A percentile compares a stretch with the other conserved stretches of the same genome.
phyloP scores from a whole-genome alignment of 2,888 invertebrate genomes.

The Ptycholaimellus sp. region DNA sequence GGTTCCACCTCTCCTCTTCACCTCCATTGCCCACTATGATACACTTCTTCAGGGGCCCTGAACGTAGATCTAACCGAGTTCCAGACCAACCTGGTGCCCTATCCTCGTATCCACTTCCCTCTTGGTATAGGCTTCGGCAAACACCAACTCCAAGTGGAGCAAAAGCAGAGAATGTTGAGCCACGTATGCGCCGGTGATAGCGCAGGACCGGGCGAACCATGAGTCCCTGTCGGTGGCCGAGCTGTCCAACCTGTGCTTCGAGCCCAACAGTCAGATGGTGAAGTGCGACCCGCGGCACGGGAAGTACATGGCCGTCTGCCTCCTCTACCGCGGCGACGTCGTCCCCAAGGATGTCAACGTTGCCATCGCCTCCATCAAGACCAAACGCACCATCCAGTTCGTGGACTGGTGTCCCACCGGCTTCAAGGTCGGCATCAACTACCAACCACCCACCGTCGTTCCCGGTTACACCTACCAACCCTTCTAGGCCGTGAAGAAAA shows the following conservation, averaged over 20 bases:
- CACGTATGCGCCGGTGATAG: constrained; percentile 34
- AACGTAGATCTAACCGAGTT: constrained; percentile 65
- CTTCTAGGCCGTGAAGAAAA: too few relatives aligned
- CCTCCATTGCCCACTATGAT: too few relatives aligned
- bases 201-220: constrained; percentile 25
- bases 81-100: constrained; percentile 41
- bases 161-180: too few relatives aligned
- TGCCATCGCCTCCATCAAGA: constrained; percentile 21
- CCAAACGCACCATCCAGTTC: constrained; percentile 21
- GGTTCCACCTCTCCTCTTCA: too few relatives aligned
- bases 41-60: too few relatives aligned
- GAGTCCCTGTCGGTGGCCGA: constrained; percentile 42
- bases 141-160: too few relatives aligned
- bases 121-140: too few relatives aligned
- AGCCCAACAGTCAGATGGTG: constrained; percentile 42
- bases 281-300: constrained; percentile 35
- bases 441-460: constrained; percentile 43
- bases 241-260: constrained; percentile 70
- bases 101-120: constrained; percentile 72
- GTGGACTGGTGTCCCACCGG: constrained; percentile 23
- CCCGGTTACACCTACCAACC: too few relatives aligned
- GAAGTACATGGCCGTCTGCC: constrained; percentile 32
- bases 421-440: constrained; percentile 23
- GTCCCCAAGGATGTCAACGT: constrained; percentile 28
- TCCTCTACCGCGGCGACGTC: constrained; percentile 49